phyloP scores from a whole-genome alignment of 2,797 vertebrate species.

The Channallabes apus region DNA sequence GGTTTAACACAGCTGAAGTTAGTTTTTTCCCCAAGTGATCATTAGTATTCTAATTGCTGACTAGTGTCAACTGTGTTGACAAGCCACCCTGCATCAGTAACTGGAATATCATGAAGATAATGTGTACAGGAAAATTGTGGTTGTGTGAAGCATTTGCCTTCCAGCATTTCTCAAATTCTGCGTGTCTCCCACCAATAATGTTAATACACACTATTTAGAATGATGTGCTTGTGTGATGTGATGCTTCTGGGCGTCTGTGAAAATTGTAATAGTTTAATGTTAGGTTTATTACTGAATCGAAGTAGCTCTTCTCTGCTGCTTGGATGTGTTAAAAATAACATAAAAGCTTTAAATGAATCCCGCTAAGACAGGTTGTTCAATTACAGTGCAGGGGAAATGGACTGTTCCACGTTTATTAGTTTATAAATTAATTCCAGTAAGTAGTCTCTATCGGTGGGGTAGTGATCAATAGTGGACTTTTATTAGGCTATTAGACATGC shows the following conservation, averaged over 20 bases:
- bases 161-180: neutral
- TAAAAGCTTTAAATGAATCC: constrained; percentile 14
- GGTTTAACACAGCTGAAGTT: neutral
- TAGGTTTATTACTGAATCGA: neutral
- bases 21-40: neutral
- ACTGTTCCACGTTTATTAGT: constrained; percentile 25
- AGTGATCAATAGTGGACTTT: constrained; percentile 25
- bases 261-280: neutral
- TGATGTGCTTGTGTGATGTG: neutral
- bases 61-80: neutral
- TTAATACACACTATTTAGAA: neutral
- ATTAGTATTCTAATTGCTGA: neutral
- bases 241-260: neutral
- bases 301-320: neutral
- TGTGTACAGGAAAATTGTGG: too few relatives aligned
- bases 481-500: constrained; percentile 25
- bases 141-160: neutral
- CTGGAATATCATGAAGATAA: neutral
- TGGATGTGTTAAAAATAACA: neutral
- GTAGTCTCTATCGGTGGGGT: constrained; percentile 21
- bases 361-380: constrained; percentile 3
- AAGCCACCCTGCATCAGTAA: neutral
- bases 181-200: neutral
- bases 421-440: constrained; percentile 37
- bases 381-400: constrained; percentile 26